Evolutionary conservation across 1,140 invertebrate species (phyloP).

Genomic region (Drosophila burlai): DNA sequence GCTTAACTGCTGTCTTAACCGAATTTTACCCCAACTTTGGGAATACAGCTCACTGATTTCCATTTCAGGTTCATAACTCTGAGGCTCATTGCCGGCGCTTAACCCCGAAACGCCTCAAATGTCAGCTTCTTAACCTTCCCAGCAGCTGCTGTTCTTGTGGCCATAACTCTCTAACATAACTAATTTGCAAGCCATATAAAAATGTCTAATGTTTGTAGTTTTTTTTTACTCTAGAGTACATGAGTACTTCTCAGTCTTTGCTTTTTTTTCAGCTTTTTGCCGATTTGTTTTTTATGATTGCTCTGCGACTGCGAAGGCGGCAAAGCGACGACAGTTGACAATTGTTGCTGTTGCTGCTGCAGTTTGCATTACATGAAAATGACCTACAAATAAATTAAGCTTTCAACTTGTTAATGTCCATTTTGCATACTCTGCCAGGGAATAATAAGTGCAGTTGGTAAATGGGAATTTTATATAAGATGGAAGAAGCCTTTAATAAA

Average conservation of each 20-base stretch:
- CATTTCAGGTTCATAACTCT: slow-evolving; percentile 24
- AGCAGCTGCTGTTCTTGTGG: slow-evolving; percentile 30
- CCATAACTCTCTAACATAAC: slow-evolving; percentile 65
- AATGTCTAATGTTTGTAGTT: slow-evolving; percentile 32
- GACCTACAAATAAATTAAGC: slow-evolving; percentile 75
- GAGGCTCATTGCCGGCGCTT: slow-evolving; percentile 30
- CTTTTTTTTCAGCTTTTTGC: slow-evolving; percentile 20
- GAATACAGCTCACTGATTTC: neutral
- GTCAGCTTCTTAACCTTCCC: slow-evolving; percentile 65
- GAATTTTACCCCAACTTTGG: no score
- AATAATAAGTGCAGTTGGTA: neutral
- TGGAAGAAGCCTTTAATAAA: neutral
- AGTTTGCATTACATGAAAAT: slow-evolving; percentile 73
- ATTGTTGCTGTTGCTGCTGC: slow-evolving; percentile 39
- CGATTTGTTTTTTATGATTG: slow-evolving; percentile 60
- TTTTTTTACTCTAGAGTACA: slow-evolving; percentile 27
- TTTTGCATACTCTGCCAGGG: slow-evolving; percentile 24
- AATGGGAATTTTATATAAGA: neutral
- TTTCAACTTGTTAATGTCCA: slow-evolving; percentile 49
- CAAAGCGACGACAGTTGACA: slow-evolving; percentile 15
- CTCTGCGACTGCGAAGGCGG: slow-evolving; percentile 36
- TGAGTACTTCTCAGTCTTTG: slow-evolving; percentile 6
- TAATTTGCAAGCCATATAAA: slow-evolving; percentile 59
- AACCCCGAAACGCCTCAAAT: slow-evolving; percentile 56
- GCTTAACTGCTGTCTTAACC: neutral